Evolutionary conservation across 2,888 invertebrate species (phyloP).

Genomic region (Heliconius erato): DNA sequence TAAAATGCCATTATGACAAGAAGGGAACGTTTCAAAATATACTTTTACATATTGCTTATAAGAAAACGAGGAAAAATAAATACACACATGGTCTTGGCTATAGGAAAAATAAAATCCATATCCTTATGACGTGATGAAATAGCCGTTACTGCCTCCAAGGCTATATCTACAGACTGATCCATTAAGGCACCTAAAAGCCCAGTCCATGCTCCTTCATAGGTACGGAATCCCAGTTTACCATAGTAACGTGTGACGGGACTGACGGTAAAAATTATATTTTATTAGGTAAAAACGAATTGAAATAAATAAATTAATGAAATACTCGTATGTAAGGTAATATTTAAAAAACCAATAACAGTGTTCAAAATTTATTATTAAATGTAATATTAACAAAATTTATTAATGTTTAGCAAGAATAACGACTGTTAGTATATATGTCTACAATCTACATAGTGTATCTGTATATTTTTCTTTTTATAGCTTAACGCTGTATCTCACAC

Average conservation of each 20-base stretch:
- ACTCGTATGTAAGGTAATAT: neutral
- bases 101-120: constrained; percentile 87
- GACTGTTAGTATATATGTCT: neutral
- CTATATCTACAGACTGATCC: constrained; percentile 85
- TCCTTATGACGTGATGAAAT: constrained; percentile 81
- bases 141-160: constrained; percentile 86
- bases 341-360: neutral
- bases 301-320: neutral
- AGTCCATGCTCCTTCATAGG: constrained; percentile 86
- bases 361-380: neutral
- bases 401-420: neutral
- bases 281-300: neutral
- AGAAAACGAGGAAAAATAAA: neutral
- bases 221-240: constrained; percentile 76
- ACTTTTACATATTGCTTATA: too few species aligned
- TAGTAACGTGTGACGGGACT: constrained; percentile 70
- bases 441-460: neutral
- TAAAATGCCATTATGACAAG: too few species aligned
- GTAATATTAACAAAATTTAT: neutral
- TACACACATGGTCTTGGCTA: constrained; percentile 87
- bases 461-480: too few species aligned
- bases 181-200: constrained; percentile 86
- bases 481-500: too few species aligned
- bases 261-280: neutral
- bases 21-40: too few species aligned